Evolutionary conservation across 2,797 vertebrate species (phyloP), one percentile per base, ranked within the genome.

Genomic region (Nyctibius grandis): DNA sequence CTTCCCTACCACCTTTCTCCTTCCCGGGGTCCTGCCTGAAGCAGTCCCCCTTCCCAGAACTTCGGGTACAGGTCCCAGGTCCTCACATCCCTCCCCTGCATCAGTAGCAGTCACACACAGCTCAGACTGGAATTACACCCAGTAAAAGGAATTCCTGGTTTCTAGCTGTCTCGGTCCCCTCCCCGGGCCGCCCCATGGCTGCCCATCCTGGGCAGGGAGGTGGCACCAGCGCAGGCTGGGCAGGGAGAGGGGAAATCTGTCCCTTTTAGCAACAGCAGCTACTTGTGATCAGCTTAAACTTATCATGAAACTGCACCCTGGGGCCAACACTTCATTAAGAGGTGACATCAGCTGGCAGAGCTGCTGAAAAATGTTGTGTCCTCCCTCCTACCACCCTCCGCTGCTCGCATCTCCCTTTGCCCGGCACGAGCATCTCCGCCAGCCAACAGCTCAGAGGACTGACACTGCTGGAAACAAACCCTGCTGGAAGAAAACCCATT

Each of bases 301-400:
- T 82, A 47, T 88, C 36, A 5, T 0, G 45, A 54, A 90, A 56
- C 53, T 20, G 38, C 42, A 65, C 11, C 91, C 94, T 6, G 53
- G 42, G 87, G 94, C 88, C 45, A 75, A 4, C 29, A 23, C 11
- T 69, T 70, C 80, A 22, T 8, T 57, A 19, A 16, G 2, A 72
- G 88, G 78, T 83, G 90, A 85, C 90, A 88, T 7, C 72, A 80
- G 85, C 79, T 44, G 90, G 88, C 85, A 93, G 60, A 57, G 87
- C 84, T 60, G 61, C 67, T 75, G 77, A 36, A 44, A 81, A 72
- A 21, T 51, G 65, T 26, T 5, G 45, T 9, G 75, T 26, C 48
- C 73, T 88, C 73, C 53, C 63, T 85, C 47, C 63, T 11, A 12
- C 61, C 63, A 8, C 6, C 61, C 48, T 40, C 5, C 0, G 59